Conservation (phyloP, 2,888 invertebrate species). For the Pristionchus japonicus region DNA sequence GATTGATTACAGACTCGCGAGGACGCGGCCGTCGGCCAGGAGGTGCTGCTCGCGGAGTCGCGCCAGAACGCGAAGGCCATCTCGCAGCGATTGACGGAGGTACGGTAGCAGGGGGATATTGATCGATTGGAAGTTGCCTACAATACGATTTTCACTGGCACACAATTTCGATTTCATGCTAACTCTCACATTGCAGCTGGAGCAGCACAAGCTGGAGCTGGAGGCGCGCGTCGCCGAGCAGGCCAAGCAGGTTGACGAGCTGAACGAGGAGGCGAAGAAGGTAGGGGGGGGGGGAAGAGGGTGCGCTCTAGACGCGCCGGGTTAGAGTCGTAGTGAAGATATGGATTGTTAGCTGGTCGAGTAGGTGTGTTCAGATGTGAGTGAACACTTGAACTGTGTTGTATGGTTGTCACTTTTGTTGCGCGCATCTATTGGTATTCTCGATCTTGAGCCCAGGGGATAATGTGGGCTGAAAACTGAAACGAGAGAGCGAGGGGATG, state of each 20-base stretch:
- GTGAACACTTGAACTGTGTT: no score
- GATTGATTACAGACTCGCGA: slow-evolving; percentile 7
- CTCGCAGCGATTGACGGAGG: slow-evolving; percentile 19
- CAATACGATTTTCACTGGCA: no score
- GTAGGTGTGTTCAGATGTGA: no score
- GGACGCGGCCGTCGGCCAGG: slow-evolving; percentile 3
- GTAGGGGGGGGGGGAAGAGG: not conserved
- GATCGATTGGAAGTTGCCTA: not conserved
- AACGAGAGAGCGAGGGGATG: not conserved
- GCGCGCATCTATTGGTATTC: no score
- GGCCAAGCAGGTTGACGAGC: not conserved
- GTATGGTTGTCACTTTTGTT: no score
- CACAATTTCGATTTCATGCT: no score
- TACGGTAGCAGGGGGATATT: not conserved
- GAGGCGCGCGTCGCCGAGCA: not conserved
- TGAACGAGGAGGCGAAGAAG: slow-evolving; percentile 16
- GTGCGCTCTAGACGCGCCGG: not conserved
- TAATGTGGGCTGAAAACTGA: not conserved
- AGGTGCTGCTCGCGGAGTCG: slow-evolving; percentile 43
- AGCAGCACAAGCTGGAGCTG: not conserved
- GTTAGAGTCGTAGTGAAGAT: no score
- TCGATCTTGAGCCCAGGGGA: not conserved
- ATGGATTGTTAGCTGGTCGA: no score
- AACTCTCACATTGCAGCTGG: slow-evolving; percentile 12
- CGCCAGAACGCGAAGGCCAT: slow-evolving; percentile 45